These are phyloP conservation scores for Talpa occidentalis DNA, from an alignment of 2,113 vertebrate genomes.

Conservation along the genomic window DNA sequence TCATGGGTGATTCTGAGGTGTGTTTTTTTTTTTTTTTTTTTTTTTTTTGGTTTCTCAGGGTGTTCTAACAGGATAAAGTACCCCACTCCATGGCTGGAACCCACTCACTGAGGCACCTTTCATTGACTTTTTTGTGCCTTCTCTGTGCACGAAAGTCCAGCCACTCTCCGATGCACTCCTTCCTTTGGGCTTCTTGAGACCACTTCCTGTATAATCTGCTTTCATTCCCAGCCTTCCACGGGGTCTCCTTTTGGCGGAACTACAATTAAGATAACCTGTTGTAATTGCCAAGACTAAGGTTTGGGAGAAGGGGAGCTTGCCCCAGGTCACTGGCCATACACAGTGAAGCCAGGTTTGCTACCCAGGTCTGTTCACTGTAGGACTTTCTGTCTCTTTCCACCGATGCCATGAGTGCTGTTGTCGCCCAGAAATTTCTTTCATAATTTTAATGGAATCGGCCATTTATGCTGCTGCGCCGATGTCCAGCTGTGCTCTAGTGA, in stretches of 20 bases:
- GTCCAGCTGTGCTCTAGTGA: background rate
- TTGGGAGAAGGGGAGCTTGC: background rate
- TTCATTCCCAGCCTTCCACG: background rate
- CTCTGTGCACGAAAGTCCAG: background rate
- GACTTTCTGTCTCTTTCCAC: background rate
- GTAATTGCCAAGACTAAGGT: background rate
- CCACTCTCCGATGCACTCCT: too few relatives aligned
- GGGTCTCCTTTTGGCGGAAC: background rate
- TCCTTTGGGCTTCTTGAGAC: background rate
- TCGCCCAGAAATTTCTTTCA: background rate
- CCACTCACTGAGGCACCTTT: background rate
- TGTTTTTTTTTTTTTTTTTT: background rate
- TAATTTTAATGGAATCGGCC: background rate
- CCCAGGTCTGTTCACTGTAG: background rate
- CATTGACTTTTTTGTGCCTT: background rate
- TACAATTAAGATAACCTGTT: background rate
- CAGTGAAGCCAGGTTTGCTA: background rate
- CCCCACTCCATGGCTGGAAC: background rate
- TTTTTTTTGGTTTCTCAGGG: background rate
- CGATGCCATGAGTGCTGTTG: background rate
- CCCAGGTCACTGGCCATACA: background rate
- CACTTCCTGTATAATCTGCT: background rate
- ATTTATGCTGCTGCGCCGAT: background rate
- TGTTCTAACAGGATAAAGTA: background rate
- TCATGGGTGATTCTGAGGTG: background rate